Base-by-base conservation (phyloP, 2,797 vertebrate genomes). In the Cuculus canorus region DNA sequence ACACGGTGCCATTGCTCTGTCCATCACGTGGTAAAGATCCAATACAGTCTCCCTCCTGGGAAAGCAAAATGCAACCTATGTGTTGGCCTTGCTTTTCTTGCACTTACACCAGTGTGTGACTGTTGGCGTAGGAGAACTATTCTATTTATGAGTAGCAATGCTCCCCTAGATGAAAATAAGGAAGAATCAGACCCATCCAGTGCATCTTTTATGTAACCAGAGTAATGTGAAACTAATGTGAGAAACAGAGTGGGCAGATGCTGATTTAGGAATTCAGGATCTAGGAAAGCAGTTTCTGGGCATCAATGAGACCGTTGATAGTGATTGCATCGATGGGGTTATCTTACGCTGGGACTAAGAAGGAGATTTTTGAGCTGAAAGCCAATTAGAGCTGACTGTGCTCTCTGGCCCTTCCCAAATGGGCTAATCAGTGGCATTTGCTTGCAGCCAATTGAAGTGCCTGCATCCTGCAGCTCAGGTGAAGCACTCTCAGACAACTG, bases 391-490 rank as follows among this genome's bases (percentile, higher is more conserved):
- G 9, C 3, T 50, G 13, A 47, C 8, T 1, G 3, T 24, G 24
- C 5, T 71, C 17, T 56, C 15, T 59, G 11, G 3, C 1, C 12
- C 5, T 64, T 3, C 23, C 65, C 5, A 60, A 68, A 71, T 30
- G 16, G 3, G 7, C 32, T 68, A 16, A 47, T 56, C 13, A 23
- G 9, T 8, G 5, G 13, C 4, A 41, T 54, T 6, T 60, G 17
- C 35, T 56, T 3, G 3, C 4, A 71, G 7, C 2, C 24, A 68
- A 4, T 13, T 33, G 17, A 56, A 68, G 13, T n/a, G 8, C 1
- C 3, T 0, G 0, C 5, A 28, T 33, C 18, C 48, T 75, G 11
- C 5, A 47, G 22, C 2, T 1, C 12, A 37, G 9, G 3, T 27
- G 53, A 25, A 71, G 3, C 5, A 78, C 19, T 32, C 11, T 68